phyloP scores from a whole-genome alignment of 1,140 invertebrate genomes.

The Neelides sp. region DNA sequence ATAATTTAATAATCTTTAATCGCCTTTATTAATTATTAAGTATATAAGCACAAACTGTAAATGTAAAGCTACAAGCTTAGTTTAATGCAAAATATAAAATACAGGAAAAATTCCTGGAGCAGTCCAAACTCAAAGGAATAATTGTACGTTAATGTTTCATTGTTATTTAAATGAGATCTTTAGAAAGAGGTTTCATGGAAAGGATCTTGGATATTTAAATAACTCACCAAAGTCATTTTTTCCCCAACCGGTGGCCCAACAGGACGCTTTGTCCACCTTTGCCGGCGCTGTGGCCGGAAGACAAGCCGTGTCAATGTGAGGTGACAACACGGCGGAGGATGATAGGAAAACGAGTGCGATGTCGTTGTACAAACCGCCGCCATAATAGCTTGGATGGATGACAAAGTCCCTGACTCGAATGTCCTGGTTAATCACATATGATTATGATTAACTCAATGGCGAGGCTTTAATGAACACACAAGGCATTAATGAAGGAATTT shows the following conservation, averaged over 20 bases:
- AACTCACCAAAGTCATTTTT: conserved; percentile 36
- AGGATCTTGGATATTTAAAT: conserved; percentile 12
- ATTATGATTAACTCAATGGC: too few species aligned
- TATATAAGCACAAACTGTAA: too few species aligned
- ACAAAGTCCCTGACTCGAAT: conserved; percentile 31
- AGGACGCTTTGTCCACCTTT: conserved; percentile 33
- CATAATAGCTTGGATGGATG: conserved; percentile 35
- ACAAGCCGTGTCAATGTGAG: conserved; percentile 37
- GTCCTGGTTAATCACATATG: conserved; percentile 27
- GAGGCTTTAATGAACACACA: neutral
- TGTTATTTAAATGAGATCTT: neutral
- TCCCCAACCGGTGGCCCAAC: conserved; percentile 39
- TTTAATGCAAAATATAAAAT: too few species aligned
- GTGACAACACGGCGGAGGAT: conserved; percentile 32
- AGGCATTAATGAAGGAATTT: neutral
- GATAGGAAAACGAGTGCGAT: conserved; percentile 36
- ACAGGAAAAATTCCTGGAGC: too few species aligned
- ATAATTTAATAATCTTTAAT: too few species aligned
- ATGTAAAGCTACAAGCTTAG: too few species aligned
- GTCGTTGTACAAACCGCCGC: conserved; percentile 35
- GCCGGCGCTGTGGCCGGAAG: conserved; percentile 32
- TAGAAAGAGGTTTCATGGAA: neutral
- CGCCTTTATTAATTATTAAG: too few species aligned
- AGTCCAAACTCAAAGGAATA: too few species aligned
- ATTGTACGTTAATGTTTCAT: neutral